phyloP scores from a whole-genome alignment of 2,797 vertebrate genomes.

The Sciurus carolinensis region DNA sequence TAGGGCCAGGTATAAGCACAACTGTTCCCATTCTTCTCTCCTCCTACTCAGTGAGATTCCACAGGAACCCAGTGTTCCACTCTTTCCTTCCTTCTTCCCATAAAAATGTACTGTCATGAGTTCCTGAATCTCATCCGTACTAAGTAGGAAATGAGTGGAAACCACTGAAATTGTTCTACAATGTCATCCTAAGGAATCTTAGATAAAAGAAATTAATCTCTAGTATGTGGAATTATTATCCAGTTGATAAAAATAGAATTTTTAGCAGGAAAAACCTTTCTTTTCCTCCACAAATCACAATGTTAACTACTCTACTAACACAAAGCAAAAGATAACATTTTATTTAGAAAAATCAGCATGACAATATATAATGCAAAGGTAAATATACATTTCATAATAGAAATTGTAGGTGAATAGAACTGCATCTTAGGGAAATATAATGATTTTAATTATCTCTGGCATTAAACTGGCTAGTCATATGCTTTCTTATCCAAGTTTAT shows the following conservation, averaged over 20 bases:
- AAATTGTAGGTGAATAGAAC: not conserved
- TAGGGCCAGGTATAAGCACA: not conserved
- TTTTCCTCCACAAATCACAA: conserved; percentile 17
- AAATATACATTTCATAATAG: not conserved
- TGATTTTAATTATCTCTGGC: not conserved
- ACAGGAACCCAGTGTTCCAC: not conserved
- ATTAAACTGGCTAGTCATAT: not conserved
- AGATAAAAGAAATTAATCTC: conserved; percentile 29
- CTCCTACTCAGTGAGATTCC: not conserved
- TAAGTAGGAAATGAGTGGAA: not conserved
- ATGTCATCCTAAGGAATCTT: conserved; percentile 12
- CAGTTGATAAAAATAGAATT: not conserved
- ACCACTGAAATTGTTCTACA: not conserved
- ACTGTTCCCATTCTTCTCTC: not conserved
- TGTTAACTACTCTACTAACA: not conserved
- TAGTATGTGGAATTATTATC: not conserved
- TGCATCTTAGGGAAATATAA: not conserved
- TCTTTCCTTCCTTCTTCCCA: not conserved
- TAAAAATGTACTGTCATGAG: not conserved
- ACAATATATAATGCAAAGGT: not conserved
- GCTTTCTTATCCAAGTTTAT: too few relatives aligned
- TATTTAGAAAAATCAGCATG: not conserved
- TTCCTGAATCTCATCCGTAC: not conserved
- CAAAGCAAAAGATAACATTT: not conserved
- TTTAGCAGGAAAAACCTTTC: not conserved